Evolutionary conservation across 2,888 invertebrate genomes (phyloP), one percentile per base, ranked within the genome.

Genomic region (Alitta virens): DNA sequence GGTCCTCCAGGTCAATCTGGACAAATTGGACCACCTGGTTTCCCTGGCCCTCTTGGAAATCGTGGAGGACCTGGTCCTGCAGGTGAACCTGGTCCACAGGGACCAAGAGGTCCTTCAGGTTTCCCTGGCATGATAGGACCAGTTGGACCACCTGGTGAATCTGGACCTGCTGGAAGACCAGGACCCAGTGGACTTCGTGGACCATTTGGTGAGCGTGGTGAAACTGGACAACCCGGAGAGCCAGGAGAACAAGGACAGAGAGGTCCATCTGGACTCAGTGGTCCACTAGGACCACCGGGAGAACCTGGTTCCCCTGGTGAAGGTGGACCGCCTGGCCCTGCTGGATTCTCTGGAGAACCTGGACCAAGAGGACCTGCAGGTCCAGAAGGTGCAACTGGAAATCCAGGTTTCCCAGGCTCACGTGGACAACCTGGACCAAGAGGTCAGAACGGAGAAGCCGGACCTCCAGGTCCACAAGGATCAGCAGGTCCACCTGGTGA

Each of bases 11-110:
- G 70, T 25, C 23, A 56, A 1, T 25, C 63, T n/a, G 67, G 69
- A 5, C 54, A 25, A 24, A 74, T 74, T 54, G 56, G 67, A 26
- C 76, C 75, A 59, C 64, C 64, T 9, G 63, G 62, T n/a, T 46
- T 38, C 49, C 51, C 57, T 23, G 62, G 67, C 16, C 56, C 25
- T 18, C 52, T 42, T 25, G 66, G 66, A 14, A 16, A 40, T 23
- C 23, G 23, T 21, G 52, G 52, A 23, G 52, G 23, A 52, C 23
- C 23, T 52, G 52, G 52, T 21, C 24, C 23, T 24, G 18, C 21
- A 16, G 38, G 49, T 18, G 51, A 26, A 53, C 1, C 25, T 16
- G 64, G 64, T 18, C 26, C 18, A 9, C 40, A 38, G 2, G 65
- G 65, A 21, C 24, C 63, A 40, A 42, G 27, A 33, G 67, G 67